Evolutionary conservation across 2,797 vertebrate species (phyloP).

Genomic region (Perodicticus potto): DNA sequence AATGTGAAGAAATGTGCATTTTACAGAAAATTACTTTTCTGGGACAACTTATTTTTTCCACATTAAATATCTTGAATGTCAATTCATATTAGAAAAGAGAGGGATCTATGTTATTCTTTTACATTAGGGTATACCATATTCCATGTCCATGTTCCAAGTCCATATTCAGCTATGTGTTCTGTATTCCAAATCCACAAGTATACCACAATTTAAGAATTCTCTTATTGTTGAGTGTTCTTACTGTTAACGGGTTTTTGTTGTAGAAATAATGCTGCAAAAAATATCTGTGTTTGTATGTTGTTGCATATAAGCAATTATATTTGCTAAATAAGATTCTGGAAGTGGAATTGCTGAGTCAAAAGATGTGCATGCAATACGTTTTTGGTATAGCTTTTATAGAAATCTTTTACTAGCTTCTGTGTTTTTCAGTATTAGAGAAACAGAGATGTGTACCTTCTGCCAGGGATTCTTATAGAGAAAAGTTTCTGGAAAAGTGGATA

Average conservation of each 20-base stretch:
- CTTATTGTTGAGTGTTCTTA: not conserved
- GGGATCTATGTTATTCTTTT: not conserved
- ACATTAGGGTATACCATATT: not conserved
- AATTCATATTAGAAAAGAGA: not conserved
- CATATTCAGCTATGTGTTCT: not conserved
- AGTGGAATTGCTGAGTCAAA: not conserved
- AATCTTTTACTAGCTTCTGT: not conserved
- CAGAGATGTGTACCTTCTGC: not conserved
- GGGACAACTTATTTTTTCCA: not conserved
- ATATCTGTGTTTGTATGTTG: not conserved
- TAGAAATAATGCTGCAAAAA: not conserved
- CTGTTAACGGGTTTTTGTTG: conserved; percentile 6
- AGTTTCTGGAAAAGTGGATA: not conserved
- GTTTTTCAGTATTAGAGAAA: conserved; percentile 2
- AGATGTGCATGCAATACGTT: not conserved
- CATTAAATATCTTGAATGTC: not conserved
- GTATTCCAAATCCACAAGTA: not conserved
- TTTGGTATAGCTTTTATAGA: not conserved
- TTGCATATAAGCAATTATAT: not conserved
- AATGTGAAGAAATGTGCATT: conserved; percentile 21
- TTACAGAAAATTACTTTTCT: not conserved
- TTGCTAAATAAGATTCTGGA: not conserved
- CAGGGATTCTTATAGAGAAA: not conserved
- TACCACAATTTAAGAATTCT: conserved; percentile 12
- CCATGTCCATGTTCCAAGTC: not conserved